Conservation (phyloP, 30 jellyfish, hydroid and myxozoan species). For the Catostylus mosaicus region DNA sequence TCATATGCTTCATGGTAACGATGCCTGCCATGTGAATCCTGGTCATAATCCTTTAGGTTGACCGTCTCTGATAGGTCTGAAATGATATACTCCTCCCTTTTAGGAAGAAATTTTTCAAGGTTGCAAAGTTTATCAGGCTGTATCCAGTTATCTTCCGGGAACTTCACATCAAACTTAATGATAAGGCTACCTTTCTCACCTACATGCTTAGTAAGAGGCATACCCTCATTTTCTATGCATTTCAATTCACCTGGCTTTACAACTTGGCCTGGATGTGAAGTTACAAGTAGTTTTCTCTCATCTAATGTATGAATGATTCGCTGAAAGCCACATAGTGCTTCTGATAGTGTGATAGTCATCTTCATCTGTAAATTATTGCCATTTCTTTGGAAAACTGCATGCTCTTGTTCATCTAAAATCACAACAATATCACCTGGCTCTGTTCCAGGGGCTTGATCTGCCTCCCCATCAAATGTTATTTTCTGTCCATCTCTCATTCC, state of each 20-base stretch:
- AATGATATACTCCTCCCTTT: conserved; percentile 83
- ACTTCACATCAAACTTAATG: conserved; percentile 80
- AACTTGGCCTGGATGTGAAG: conserved; percentile 91
- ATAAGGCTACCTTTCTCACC: conserved; percentile 74
- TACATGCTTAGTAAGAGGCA: conserved; percentile 80
- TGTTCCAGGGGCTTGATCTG: conserved; percentile 94
- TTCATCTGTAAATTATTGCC: conserved; percentile 72
- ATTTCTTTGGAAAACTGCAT: conserved; percentile 71
- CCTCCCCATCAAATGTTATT: conserved; percentile 84
- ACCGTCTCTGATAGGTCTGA: conserved; percentile 92
- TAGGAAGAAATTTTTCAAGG: conserved; percentile 82
- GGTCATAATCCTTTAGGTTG: conserved; percentile 66
- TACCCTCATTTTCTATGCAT: conserved; percentile 88
- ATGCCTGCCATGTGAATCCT: conserved; percentile 36
- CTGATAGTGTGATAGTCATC: conserved; percentile 81
- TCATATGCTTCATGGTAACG: conserved; percentile 76
- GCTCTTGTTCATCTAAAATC: conserved; percentile 91
- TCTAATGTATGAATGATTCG: conserved; percentile 77
- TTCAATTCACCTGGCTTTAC: conserved; percentile 85
- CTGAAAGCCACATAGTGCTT: conserved; percentile 90
- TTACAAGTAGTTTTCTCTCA: conserved; percentile 64
- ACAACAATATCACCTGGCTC: conserved; percentile 98
- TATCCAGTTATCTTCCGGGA: conserved; percentile 87
- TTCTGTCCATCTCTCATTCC: conserved; percentile 98
- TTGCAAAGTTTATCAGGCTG: conserved; percentile 16